A percentile compares a stretch with the other conserved stretches of the same genome.
Conservation (phyloP, 2,797 vertebrate genomes). For the Limnodromus scolopaceus region DNA sequence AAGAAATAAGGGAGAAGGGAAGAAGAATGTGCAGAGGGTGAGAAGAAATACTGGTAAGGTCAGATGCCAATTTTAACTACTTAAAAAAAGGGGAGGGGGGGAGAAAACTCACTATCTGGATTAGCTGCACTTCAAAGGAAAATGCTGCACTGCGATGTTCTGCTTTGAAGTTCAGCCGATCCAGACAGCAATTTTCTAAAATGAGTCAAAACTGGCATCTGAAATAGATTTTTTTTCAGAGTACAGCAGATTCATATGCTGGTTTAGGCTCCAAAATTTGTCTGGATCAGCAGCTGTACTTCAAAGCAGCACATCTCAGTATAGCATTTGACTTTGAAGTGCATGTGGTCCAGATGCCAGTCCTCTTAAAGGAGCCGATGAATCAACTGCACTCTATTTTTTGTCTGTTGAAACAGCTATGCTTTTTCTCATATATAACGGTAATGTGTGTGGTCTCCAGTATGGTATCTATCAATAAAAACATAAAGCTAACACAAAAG, state of each 20-base stretch:
- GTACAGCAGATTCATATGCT: conserved; percentile 67
- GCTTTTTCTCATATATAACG: not conserved
- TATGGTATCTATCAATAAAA: conserved; percentile 44
- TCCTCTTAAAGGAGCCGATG: conserved; percentile 62
- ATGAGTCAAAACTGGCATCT: conserved; percentile 75
- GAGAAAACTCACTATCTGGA: conserved; percentile 64
- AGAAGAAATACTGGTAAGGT: conserved; percentile 49
- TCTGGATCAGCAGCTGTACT: conserved; percentile 74
- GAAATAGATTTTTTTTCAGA: conserved; percentile 72
- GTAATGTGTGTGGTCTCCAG: conserved; percentile 46
- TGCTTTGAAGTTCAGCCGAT: conserved; percentile 75
- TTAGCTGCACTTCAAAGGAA: conserved; percentile 75
- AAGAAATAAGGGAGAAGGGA: conserved; percentile 14
- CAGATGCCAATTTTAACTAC: conserved; percentile 63
- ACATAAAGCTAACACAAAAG: conserved; percentile 30
- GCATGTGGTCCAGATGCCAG: conserved; percentile 70
- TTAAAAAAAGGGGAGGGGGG: not conserved
- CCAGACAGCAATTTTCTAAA: conserved; percentile 77
- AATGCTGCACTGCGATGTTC: conserved; percentile 25
- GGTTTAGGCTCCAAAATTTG: conserved; percentile 70
- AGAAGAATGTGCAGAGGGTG: conserved; percentile 12
- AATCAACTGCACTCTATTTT: conserved; percentile 54
- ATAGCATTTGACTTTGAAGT: conserved; percentile 71
- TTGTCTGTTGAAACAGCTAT: conserved; percentile 27
- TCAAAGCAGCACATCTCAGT: conserved; percentile 68